These are phyloP conservation scores for Eulemur coronatus DNA, from an alignment of 2,797 vertebrate species.

Conservation along the genomic window DNA sequence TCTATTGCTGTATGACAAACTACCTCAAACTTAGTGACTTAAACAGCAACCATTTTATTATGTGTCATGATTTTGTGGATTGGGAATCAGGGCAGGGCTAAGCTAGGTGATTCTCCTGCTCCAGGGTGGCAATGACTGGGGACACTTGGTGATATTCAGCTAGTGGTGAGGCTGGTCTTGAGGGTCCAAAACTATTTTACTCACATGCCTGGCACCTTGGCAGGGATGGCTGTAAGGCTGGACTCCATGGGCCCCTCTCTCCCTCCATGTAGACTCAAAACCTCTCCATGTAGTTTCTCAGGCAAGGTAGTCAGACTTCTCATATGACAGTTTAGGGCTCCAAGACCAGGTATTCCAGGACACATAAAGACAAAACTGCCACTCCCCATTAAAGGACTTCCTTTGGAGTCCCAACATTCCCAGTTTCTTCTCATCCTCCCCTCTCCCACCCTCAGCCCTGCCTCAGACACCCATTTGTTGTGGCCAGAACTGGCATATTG, in stretches of 20 bases:
- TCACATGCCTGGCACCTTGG: background rate
- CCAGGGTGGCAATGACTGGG: no score
- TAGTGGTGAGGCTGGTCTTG: background rate
- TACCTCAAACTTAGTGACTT: background rate
- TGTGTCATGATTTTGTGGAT: background rate
- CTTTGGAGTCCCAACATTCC: background rate
- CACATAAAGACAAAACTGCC: background rate
- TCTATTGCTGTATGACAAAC: background rate
- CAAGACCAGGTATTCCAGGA: no score
- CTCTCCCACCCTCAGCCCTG: background rate
- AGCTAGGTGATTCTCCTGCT: background rate
- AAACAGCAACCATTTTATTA: background rate
- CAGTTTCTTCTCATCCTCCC: background rate
- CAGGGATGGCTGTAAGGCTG: background rate
- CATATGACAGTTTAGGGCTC: background rate
- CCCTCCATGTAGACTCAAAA: background rate
- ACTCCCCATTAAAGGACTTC: background rate
- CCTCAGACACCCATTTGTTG: background rate
- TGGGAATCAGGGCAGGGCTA: background rate
- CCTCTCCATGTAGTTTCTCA: background rate
- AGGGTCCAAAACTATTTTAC: background rate
- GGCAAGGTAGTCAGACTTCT: background rate
- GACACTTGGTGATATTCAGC: background rate
- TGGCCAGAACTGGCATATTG: background rate
- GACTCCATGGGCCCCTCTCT: no score